Evolutionary conservation across 92 coral and sea anemone species (phyloP), one percentile per base, ranked within the genome.

Genomic region (Ricordea florida): DNA sequence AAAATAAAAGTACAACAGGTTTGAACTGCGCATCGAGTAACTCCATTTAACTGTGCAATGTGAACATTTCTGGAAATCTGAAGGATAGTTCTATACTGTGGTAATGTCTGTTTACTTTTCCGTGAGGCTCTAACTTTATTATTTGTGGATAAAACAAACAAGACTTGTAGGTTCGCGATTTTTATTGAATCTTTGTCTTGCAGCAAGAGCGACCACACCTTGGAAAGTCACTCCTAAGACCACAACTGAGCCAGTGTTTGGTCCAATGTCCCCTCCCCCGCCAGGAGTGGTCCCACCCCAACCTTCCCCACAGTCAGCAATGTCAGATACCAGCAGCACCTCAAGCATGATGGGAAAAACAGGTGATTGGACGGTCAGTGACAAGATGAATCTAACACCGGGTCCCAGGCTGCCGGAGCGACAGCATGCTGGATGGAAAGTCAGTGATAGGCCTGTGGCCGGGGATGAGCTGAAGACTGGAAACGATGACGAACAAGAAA

Each of bases 391-490:
- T 1, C 71, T 83, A 11, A 87, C 88, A 13, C 80, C 82, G 24
- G 87, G 93, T 9, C 97, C 97, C 65, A 92, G 61, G 76, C 92
- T 96, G 51, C 99, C 99, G 16, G 99, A 92, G 42, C 85, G 99
- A 32, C 99, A 96, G 70, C 96, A 96, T 53, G 97, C 97, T 2
- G 99, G 99, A 4, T 96, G 99, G 99, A 62, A 70, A n/a, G 99
- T 92, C 48, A 78, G 79, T 10, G 45, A 47, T 61, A 91, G 75
- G 77, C 4, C 69, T 23, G 78, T 26, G 33, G 64, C 60, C 2
- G 79, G 82, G 9, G 64, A 32, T 1, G 80, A 67, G n/a, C 65
- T 18, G 9, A 33, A 34, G 0, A 10, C 58, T 41, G 57, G 52
- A 2, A 68, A 66, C 43, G 38, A 26, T 34, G 86, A 26, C 25